Conservation (phyloP, 2,113 vertebrate genomes). For the Ptilonorhynchus violaceus region DNA sequence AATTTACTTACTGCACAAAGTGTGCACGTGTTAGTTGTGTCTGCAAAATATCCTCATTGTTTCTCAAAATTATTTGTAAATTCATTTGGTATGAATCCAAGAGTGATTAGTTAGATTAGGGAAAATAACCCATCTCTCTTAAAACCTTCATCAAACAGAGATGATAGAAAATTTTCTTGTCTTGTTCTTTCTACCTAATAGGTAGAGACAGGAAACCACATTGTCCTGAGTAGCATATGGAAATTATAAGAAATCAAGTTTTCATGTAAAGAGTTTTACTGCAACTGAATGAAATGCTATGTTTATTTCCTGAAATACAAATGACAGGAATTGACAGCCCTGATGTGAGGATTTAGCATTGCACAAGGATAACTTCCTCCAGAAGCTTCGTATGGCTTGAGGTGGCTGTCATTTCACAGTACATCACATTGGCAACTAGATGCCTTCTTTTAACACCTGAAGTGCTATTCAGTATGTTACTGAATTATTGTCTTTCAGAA, state of each 20-base stretch:
- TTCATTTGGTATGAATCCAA: not conserved
- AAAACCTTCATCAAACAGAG: not conserved
- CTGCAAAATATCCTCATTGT: not conserved
- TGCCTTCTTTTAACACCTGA: not conserved
- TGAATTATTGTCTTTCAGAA: not conserved
- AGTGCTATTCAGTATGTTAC: not conserved
- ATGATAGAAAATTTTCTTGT: not conserved
- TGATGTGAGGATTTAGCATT: not conserved
- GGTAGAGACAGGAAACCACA: not conserved
- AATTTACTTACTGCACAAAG: not conserved
- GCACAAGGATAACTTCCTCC: not conserved
- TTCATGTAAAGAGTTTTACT: not conserved
- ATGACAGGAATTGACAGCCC: not conserved
- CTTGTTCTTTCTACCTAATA: not conserved
- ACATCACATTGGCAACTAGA: not conserved
- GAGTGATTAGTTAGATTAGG: not conserved
- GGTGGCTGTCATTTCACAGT: not conserved
- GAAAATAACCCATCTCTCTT: not conserved
- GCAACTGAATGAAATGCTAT: not conserved
- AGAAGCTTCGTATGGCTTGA: not conserved
- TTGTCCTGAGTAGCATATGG: not conserved
- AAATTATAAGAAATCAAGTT: not conserved
- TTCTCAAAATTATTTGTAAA: not conserved
- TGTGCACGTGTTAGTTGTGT: fast-evolving
- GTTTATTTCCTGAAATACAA: constrained; percentile 14